phyloP scores from a whole-genome alignment of 2,797 vertebrate species.

The Neoniphon sammara region DNA sequence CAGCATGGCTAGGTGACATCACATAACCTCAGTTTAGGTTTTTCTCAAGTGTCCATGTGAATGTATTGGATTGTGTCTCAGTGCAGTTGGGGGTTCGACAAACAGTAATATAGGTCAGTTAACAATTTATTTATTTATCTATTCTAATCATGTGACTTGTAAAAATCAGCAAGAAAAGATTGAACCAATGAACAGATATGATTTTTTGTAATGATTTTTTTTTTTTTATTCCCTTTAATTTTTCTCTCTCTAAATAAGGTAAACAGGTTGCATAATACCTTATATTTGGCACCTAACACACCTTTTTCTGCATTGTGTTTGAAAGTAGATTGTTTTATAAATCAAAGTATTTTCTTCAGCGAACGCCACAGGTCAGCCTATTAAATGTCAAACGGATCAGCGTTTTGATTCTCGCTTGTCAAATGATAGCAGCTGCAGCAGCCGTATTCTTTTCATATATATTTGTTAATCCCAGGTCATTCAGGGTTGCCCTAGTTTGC shows the following conservation, averaged over 20 bases:
- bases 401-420: conserved; percentile 50
- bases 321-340: conserved; percentile 16
- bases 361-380: conserved; percentile 49
- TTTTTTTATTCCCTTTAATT: not conserved
- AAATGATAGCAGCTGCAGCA: conserved; percentile 39
- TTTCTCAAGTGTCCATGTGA: conserved; percentile 69
- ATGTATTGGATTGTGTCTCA: conserved; percentile 75
- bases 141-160: not conserved
- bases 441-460: conserved; percentile 59
- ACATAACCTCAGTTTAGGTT: conserved; percentile 76
- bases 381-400: conserved; percentile 62
- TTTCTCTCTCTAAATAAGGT: conserved; percentile 14
- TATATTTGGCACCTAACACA: conserved; percentile 23
- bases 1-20: conserved; percentile 78
- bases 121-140: conserved; percentile 24
- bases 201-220: not conserved
- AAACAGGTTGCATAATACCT: not conserved
- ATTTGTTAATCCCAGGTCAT: conserved; percentile 74
- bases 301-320: conserved; percentile 32
- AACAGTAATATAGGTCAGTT: conserved; percentile 52
- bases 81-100: conserved; percentile 67
- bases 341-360: conserved; percentile 18
- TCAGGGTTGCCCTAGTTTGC: conserved; percentile 53
- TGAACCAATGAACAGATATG: conserved; percentile 4
- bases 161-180: conserved; percentile 8